Conservation (phyloP, 2,888 invertebrate species). For the Ferrisia virgata region DNA sequence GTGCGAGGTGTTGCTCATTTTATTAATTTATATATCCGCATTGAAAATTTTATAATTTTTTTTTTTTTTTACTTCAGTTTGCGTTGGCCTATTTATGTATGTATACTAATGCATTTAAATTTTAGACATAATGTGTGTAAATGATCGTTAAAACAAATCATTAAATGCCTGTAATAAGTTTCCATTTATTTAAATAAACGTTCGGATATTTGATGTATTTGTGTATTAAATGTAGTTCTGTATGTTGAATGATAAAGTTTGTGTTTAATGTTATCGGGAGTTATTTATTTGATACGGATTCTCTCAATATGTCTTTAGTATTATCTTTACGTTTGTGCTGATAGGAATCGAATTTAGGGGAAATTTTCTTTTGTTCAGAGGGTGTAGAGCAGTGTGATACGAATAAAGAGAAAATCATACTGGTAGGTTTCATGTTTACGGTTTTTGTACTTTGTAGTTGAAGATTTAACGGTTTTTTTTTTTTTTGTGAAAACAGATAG, state of each 20-base stretch:
- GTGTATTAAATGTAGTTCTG: conserved; percentile 27
- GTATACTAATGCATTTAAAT: conserved; percentile 39
- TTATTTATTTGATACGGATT: conserved; percentile 4
- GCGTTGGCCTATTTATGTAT: conserved; percentile 39
- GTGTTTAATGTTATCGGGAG: conserved; percentile 24
- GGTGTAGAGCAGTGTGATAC: too few relatives aligned
- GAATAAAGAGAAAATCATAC: too few relatives aligned
- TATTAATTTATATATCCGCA: conserved; percentile 27
- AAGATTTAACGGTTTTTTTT: too few relatives aligned
- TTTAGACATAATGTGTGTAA: conserved; percentile 38
- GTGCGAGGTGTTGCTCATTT: conserved; percentile 44
- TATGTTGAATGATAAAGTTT: conserved; percentile 35
- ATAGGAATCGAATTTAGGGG: too few relatives aligned
- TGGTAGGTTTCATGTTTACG: too few relatives aligned
- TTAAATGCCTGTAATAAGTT: conserved; percentile 40
- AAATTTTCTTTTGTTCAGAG: too few relatives aligned
- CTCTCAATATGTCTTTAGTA: too few relatives aligned
- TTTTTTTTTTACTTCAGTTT: not conserved
- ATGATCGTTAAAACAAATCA: conserved; percentile 13
- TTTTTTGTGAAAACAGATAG: too few relatives aligned
- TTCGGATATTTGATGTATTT: conserved; percentile 39
- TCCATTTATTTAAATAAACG: conserved; percentile 43
- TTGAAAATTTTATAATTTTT: not conserved
- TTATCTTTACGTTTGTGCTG: too few relatives aligned
- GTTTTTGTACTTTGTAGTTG: too few relatives aligned